phyloP scores from a whole-genome alignment of 2,888 invertebrate species.

The Amaurobius ferox region DNA sequence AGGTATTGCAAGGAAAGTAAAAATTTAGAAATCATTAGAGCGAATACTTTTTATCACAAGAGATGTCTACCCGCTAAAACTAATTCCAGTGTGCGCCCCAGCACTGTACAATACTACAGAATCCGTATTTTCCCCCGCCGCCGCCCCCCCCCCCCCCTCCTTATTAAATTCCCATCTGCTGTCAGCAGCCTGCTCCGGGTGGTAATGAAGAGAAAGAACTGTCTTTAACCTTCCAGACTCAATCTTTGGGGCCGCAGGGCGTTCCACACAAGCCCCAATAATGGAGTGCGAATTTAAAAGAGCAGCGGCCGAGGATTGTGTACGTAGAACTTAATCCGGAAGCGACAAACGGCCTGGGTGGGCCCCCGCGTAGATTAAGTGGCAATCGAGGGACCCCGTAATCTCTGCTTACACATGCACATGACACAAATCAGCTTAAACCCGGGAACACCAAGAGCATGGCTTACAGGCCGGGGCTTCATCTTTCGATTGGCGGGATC shows the following conservation, averaged over 20 bases:
- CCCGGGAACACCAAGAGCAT: not conserved
- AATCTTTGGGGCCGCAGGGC: not conserved
- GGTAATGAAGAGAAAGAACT: not conserved
- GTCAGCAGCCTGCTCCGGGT: not conserved
- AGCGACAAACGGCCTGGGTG: constrained; percentile 51
- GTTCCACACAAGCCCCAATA: not conserved
- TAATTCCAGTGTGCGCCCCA: too few species aligned
- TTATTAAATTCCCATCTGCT: not conserved
- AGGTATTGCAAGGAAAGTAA: too few species aligned
- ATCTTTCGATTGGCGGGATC: constrained; percentile 21
- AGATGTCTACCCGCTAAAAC: too few species aligned
- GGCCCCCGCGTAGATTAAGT: constrained; percentile 61
- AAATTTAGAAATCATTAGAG: too few species aligned
- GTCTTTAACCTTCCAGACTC: not conserved
- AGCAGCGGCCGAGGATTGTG: not conserved
- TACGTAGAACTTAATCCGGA: constrained; percentile 38
- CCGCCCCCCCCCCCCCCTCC: too few species aligned
- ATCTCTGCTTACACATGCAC: constrained; percentile 71
- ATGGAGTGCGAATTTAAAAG: constrained; percentile 4
- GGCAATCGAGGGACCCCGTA: constrained; percentile 59
- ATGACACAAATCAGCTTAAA: constrained; percentile 72
- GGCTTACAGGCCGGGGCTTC: constrained; percentile 17
- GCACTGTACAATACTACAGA: too few species aligned
- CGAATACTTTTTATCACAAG: too few species aligned
- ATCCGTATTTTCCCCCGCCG: too few species aligned